Evolutionary conservation across 2,797 vertebrate species (phyloP).

Genomic region (Micropoecilia bifurca): DNA sequence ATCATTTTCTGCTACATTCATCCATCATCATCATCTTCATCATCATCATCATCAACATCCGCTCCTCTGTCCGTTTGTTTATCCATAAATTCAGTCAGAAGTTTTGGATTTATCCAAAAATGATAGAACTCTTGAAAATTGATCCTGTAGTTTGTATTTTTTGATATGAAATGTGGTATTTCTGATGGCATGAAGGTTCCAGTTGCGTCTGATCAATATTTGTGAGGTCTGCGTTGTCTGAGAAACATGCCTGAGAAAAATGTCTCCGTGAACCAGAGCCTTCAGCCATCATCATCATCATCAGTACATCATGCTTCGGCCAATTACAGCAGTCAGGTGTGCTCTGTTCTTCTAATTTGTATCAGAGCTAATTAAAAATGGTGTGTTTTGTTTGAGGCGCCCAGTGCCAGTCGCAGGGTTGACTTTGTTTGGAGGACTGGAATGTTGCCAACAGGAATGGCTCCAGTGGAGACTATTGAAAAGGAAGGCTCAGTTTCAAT

Average conservation of each 20-base stretch:
- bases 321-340: constrained; percentile 48
- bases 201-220: background rate
- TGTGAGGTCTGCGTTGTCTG: background rate
- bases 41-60: background rate
- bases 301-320: constrained; percentile 19
- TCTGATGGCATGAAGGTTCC: background rate
- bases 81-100: background rate
- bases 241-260: background rate
- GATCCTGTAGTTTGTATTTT: background rate
- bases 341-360: constrained; percentile 45
- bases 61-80: background rate
- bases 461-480: constrained; percentile 73
- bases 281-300: background rate
- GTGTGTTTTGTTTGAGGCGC: constrained; percentile 57
- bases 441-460: constrained; percentile 74
- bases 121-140: background rate
- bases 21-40: background rate
- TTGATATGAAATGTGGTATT: background rate
- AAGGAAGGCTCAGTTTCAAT: constrained; percentile 74
- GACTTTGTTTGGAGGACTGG: constrained; percentile 70
- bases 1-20: background rate
- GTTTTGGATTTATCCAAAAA: background rate
- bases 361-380: constrained; percentile 78
- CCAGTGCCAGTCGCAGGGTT: constrained; percentile 63
- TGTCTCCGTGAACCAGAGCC: background rate